A percentile compares a stretch with the other conserved stretches of the same genome.
Evolutionary conservation across 1,140 invertebrate species (phyloP).

Genomic region (Vollenhovia emeryi): DNA sequence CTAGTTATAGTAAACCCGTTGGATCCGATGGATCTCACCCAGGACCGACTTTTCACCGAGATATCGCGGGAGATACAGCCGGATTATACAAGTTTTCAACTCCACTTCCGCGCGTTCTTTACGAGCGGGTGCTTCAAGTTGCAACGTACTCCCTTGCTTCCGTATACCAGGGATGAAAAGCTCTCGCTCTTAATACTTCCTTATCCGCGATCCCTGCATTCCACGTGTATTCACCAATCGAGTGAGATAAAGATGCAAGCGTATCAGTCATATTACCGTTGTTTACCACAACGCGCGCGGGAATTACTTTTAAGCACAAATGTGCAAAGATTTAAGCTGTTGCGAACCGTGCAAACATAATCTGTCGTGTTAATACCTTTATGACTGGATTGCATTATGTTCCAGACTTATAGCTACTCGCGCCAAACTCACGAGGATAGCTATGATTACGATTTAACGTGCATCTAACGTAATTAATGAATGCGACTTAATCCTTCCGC

Average conservation of each 20-base stretch:
- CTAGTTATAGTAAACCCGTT: constrained; percentile 34
- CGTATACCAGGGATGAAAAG: not conserved
- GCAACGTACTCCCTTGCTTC: not conserved
- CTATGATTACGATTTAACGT: constrained; percentile 30
- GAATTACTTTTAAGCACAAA: too few species aligned
- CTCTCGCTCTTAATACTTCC: constrained; percentile 24
- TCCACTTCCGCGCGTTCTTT: constrained; percentile 52
- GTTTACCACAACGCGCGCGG: not conserved
- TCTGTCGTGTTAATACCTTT: too few species aligned
- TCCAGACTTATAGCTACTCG: too few species aligned
- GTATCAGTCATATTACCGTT: not conserved
- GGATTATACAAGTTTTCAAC: constrained; percentile 67
- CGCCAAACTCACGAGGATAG: not conserved
- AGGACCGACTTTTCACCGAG: constrained; percentile 12
- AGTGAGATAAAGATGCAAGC: constrained; percentile 6
- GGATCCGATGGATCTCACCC: constrained; percentile 40
- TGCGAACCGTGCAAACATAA: too few species aligned
- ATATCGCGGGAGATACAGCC: constrained; percentile 39
- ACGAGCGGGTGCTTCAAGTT: constrained; percentile 27
- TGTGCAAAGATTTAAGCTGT: too few species aligned
- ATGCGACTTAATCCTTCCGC: constrained; percentile 29
- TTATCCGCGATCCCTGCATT: constrained; percentile 23
- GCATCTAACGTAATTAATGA: constrained; percentile 51
- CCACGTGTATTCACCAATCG: not conserved
- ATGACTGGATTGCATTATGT: too few species aligned